Evolutionary conservation across 2,797 vertebrate genomes (phyloP), one percentile per base, ranked within the genome.

Genomic region (Apogon hyalosoma): DNA sequence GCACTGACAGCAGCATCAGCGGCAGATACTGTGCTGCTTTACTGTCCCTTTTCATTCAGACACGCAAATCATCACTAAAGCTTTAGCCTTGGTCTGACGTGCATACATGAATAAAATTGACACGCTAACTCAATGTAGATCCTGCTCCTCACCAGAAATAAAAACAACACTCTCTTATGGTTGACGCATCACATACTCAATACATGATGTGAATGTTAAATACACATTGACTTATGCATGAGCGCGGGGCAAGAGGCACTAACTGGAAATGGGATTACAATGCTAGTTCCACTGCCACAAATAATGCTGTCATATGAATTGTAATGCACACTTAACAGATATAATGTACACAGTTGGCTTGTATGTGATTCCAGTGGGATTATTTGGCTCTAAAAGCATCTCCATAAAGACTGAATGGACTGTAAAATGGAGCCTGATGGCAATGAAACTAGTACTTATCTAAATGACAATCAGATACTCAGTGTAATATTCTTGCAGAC

Each of bases 151-250:
- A 66, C 73, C 63, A 75, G 80, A 78, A 86, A 84, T 84, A 88
- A 90, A 90, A 88, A 89, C 81, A 90, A 90, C 86, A 73, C 80
- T 86, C 85, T 86, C 63, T 82, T 60, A 47, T 59, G 62, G 69
- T 83, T 53, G 71, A 77, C 80, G 73, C 41, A 46, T 72, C 80
- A 71, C 41, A 56, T 68, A 80, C 69, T 75, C 46, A 47, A 75
- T 57, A 56, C 87, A 86, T 82, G 88, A 84, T 86, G 76, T 80
- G 83, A 91, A 91, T 93, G 87, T 85, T 91, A 91, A 93, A 85
- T 79, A 80, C 86, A 73, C 66, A 79, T 73, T 88, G 88, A 87
- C 83, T 86, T 87, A 86, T 91, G 87, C 70, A 83, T 86, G 87
- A 87, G 81, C 39, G 53, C 38, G 57, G 82, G 85, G 76, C 80